phyloP scores from a whole-genome alignment of 2,113 vertebrate species.

The Marcusenius ussheri region DNA sequence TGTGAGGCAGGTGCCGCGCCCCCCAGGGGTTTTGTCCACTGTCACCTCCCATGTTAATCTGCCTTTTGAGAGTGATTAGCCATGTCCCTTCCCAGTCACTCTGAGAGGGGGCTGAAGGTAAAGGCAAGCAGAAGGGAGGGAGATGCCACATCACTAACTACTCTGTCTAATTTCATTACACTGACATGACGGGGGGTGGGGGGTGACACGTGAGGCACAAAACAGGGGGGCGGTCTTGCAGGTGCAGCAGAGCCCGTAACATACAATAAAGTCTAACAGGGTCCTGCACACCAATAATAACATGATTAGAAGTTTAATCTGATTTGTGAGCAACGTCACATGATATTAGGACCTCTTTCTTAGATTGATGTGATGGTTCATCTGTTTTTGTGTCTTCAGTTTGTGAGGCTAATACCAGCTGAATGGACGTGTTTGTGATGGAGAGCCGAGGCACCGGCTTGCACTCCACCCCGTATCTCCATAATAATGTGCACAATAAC shows the following conservation, averaged over 20 bases:
- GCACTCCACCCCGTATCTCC: background rate
- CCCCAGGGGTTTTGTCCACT: slow-evolving; percentile 47
- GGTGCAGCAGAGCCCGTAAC: slow-evolving; percentile 30
- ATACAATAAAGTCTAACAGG: slow-evolving; percentile 27
- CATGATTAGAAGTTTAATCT: slow-evolving; percentile 29
- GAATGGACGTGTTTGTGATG: background rate
- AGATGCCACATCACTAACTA: slow-evolving; percentile 55
- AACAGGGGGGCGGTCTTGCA: slow-evolving; percentile 18
- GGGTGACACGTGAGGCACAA: background rate
- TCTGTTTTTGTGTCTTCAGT: slow-evolving; percentile 14
- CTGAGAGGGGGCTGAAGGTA: slow-evolving; percentile 35
- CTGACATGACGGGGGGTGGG: slow-evolving; percentile 40
- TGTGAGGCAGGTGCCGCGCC: slow-evolving; percentile 52
- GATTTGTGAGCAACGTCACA: slow-evolving; percentile 21
- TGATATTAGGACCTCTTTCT: slow-evolving; percentile 12
- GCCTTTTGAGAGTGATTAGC: slow-evolving; percentile 60
- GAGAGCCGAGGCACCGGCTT: background rate
- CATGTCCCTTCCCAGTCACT: slow-evolving; percentile 50
- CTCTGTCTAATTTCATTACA: slow-evolving; percentile 62
- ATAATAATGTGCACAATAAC: background rate
- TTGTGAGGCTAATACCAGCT: background rate
- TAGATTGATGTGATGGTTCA: slow-evolving; percentile 17
- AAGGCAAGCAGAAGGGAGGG: slow-evolving; percentile 46
- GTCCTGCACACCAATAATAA: slow-evolving; percentile 30
- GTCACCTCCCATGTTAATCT: slow-evolving; percentile 51